Evolutionary conservation across 2,888 invertebrate species (phyloP).

Genomic region (Notodonta dromedarius): DNA sequence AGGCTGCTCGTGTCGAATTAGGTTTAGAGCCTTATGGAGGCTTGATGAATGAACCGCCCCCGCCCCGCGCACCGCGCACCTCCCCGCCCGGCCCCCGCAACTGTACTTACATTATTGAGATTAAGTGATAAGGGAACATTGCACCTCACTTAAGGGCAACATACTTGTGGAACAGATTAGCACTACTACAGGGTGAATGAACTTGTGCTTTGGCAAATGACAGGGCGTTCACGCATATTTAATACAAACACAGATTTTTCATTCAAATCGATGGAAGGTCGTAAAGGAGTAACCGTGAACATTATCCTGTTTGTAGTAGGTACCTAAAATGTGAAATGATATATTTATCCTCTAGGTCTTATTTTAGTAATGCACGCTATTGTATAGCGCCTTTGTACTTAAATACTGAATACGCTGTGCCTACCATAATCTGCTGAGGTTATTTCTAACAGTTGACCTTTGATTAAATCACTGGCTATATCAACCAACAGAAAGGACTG

Average conservation of each 20-base stretch:
- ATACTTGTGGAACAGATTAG: background rate
- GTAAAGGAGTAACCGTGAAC: background rate
- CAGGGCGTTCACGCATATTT: background rate
- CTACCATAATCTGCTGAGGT: too few species aligned
- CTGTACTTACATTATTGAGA: constrained; percentile 39
- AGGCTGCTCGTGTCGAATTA: constrained; percentile 81
- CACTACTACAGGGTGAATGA: background rate
- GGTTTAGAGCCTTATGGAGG: constrained; percentile 82
- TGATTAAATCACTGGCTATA: too few species aligned
- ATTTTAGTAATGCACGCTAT: too few species aligned
- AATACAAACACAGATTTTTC: background rate
- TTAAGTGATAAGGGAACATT: constrained; percentile 41
- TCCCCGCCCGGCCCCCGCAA: constrained; percentile 31
- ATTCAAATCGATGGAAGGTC: background rate
- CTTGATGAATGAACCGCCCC: constrained; percentile 79
- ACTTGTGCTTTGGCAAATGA: background rate
- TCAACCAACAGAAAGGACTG: too few species aligned
- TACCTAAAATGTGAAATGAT: too few species aligned
- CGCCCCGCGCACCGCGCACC: constrained; percentile 42
- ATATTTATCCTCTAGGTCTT: too few species aligned
- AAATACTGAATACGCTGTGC: too few species aligned
- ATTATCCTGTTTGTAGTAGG: background rate
- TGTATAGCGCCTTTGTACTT: too few species aligned
- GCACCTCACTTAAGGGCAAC: constrained; percentile 18
- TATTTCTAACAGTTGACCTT: too few species aligned